Evolutionary conservation across 2,888 invertebrate genomes (phyloP), one percentile per base, ranked within the genome.

Genomic region (Protodeltote pygarga): DNA sequence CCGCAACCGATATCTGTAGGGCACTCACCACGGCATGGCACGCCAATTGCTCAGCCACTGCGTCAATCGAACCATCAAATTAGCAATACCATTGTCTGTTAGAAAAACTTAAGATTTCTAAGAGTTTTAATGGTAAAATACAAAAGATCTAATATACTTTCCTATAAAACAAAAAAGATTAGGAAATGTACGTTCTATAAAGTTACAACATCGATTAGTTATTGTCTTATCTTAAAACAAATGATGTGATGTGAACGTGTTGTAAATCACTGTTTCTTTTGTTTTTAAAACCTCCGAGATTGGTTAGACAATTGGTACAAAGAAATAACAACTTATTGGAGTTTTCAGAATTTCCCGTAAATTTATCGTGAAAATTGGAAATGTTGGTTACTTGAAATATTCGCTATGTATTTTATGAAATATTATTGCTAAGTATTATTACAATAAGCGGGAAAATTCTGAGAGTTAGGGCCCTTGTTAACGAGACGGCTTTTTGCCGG

Each of bases 271-370:
- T 8, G 20, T 24, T 19, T 20, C 23, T 25, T 21, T 28, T 40
- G 35, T 61, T 55, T 49, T 47, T 40, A 49, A 46, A 52, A 42
- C 45, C 40, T 37, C 24, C 10, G 48, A 59, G 48, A 48, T 39
- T 38, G 27, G 37, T 15, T 34, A 34, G 53, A 59, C 47, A 53
- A 41, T 53, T 31, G 37, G 38, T 33, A 40, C 25, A 29, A 37
- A 13, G 11, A 42, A 29, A 9, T 33, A 42, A 37, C 42, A 38
- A 40, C 31, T 39, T 44, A 28, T 46, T 39, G 32, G 14, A 59
- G 28, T 39, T 47, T 38, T 21, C 24, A 21, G 32, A 37, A 50
- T 55, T 55, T 50, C 25, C 16, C 15, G 20, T 34, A 25, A 40
- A 52, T 47, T 47, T 53, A 59, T 53, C 21, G 42, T 15, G 37